A percentile compares a stretch with the other conserved stretches of the same genome.
phyloP scores from a whole-genome alignment of 2,888 invertebrate species.

The Sarcophaga rosellei region DNA sequence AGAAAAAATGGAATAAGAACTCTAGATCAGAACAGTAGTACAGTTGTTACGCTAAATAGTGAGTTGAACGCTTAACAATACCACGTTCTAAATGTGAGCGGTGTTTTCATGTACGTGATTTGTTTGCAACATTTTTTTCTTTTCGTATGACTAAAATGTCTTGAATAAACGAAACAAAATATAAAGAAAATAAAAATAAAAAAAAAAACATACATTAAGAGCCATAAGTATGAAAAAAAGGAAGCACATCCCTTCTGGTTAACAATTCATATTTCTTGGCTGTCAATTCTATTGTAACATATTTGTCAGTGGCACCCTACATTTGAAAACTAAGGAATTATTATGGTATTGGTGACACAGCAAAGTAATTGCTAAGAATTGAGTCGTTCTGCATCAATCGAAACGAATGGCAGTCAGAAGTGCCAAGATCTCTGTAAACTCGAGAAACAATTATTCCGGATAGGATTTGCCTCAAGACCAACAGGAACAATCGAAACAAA shows the following conservation, averaged over 20 bases:
- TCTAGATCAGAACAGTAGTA: constrained; percentile 12
- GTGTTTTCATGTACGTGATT: constrained; percentile 68
- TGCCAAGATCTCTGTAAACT: no score
- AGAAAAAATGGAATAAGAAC: neutral
- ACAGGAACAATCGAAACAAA: no score
- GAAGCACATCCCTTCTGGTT: constrained; percentile 61
- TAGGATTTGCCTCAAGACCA: no score
- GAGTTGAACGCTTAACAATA: constrained; percentile 54
- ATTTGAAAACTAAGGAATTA: neutral
- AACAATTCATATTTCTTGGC: constrained; percentile 43
- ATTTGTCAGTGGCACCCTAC: neutral
- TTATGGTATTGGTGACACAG: neutral
- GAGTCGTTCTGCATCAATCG: no score
- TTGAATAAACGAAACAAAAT: constrained; percentile 13
- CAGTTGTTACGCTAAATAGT: constrained; percentile 16
- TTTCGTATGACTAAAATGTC: constrained; percentile 27
- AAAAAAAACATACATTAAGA: neutral
- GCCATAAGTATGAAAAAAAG: constrained; percentile 53
- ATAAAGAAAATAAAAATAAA: neutral
- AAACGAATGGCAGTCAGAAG: no score
- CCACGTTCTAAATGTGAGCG: constrained; percentile 68
- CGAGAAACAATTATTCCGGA: no score
- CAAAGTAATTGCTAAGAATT: no score
- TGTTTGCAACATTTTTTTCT: constrained; percentile 58
- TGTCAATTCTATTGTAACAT: neutral